These are phyloP conservation scores for Lasioglossum baleicum DNA, from an alignment of 1,140 invertebrate species.

Conservation along the genomic window DNA sequence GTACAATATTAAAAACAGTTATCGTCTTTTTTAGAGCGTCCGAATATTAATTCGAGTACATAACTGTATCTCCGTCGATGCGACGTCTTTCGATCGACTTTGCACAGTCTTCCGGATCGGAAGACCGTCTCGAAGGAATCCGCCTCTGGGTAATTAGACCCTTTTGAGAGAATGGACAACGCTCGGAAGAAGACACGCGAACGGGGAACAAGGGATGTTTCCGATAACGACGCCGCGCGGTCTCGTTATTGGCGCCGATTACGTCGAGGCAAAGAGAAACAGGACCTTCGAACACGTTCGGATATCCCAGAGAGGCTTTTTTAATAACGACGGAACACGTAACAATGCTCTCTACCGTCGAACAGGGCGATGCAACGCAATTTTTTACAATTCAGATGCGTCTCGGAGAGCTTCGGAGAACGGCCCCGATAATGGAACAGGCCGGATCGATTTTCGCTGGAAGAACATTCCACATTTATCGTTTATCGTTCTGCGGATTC, in stretches of 20 bases:
- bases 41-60: no score
- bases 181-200: background rate
- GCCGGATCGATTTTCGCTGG: background rate
- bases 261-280: conserved; percentile 17
- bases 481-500: background rate
- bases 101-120: no score
- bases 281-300: conserved; percentile 11
- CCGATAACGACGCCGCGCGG: background rate
- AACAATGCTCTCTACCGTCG: background rate
- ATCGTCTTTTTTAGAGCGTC: no score
- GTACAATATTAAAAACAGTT: no score
- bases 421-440: background rate
- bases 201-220: background rate
- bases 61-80: no score
- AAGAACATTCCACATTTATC: background rate
- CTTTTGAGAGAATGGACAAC: no score
- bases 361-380: background rate
- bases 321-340: conserved; percentile 23
- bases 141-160: no score
- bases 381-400: conserved; percentile 4
- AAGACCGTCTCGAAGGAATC: no score
- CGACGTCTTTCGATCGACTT: no score
- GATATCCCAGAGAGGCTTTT: conserved; percentile 5
- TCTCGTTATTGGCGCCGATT: conserved; percentile 37
- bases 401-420: no score